phyloP scores from a whole-genome alignment of 2,888 invertebrate species.

The Pecten maximus region DNA sequence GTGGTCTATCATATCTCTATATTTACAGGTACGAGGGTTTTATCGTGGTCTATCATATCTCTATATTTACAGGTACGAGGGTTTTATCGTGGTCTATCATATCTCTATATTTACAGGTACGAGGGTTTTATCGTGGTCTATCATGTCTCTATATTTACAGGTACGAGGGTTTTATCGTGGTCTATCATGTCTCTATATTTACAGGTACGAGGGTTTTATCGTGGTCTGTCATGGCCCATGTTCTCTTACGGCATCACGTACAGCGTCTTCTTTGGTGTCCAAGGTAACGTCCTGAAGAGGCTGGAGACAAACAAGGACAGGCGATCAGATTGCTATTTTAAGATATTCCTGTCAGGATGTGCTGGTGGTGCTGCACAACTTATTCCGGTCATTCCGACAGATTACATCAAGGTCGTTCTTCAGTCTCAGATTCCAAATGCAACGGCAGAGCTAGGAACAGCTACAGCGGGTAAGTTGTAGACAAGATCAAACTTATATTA shows the following conservation, averaged over 20 bases:
- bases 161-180: too few relatives aligned
- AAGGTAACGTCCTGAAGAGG: conserved; percentile 87
- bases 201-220: conserved; percentile 89
- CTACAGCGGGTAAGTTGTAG: conserved; percentile 44
- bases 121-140: too few relatives aligned
- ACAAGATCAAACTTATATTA: too few relatives aligned
- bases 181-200: conserved; percentile 33
- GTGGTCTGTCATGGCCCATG: conserved; percentile 94
- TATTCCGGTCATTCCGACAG: conserved; percentile 93
- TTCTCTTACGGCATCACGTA: conserved; percentile 94
- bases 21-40: too few relatives aligned
- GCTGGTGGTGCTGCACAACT: conserved; percentile 93
- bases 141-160: too few relatives aligned
- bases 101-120: too few relatives aligned
- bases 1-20: too few relatives aligned
- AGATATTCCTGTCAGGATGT: conserved; percentile 87
- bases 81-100: too few relatives aligned
- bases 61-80: too few relatives aligned
- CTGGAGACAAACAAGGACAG: conserved; percentile 60
- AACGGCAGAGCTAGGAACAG: neutral
- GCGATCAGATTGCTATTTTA: conserved; percentile 59
- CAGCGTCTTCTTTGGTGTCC: conserved; percentile 96
- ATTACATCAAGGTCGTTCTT: conserved; percentile 93
- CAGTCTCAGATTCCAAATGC: conserved; percentile 86
- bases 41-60: too few relatives aligned